Evolutionary conservation across 2,888 invertebrate species (phyloP).

Genomic region (Oscheius sp.): DNA sequence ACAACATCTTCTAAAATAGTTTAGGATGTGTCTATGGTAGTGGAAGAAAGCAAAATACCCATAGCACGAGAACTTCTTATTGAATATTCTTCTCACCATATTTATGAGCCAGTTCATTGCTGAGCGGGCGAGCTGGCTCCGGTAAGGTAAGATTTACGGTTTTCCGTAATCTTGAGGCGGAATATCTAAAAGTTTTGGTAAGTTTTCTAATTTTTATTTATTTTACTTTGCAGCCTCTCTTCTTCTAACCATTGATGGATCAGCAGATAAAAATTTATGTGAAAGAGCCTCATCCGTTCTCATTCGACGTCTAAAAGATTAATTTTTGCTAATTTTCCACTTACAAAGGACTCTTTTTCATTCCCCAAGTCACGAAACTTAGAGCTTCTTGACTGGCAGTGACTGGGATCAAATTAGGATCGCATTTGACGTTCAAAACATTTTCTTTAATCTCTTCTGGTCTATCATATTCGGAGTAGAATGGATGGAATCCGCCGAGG

Average conservation of each 20-base stretch:
- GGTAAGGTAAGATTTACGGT: slow-evolving; percentile 51
- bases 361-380: slow-evolving; percentile 91
- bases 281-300: slow-evolving; percentile 92
- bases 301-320: slow-evolving; percentile 83
- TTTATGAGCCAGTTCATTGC: slow-evolving; percentile 24
- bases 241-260: slow-evolving; percentile 90
- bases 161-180: slow-evolving; percentile 54
- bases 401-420: slow-evolving; percentile 91
- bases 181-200: slow-evolving; percentile 41
- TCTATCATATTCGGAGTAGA: slow-evolving; percentile 78
- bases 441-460: slow-evolving; percentile 90
- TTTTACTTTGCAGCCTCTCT: slow-evolving; percentile 76
- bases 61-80: slow-evolving; percentile 10
- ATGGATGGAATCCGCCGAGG: slow-evolving; percentile 90
- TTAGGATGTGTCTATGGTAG: too few species aligned
- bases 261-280: slow-evolving; percentile 91
- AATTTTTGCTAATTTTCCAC: slow-evolving; percentile 57
- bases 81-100: slow-evolving; percentile 32
- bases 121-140: slow-evolving; percentile 28
- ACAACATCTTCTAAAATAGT: too few species aligned
- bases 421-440: slow-evolving; percentile 79
- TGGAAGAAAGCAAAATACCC: slow-evolving; percentile 20
- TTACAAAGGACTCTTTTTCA: slow-evolving; percentile 91
- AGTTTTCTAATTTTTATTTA: background rate
- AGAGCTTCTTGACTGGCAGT: slow-evolving; percentile 92